Evolutionary conservation across 2,113 vertebrate genomes (phyloP).

Genomic region (Perca fluviatilis): DNA sequence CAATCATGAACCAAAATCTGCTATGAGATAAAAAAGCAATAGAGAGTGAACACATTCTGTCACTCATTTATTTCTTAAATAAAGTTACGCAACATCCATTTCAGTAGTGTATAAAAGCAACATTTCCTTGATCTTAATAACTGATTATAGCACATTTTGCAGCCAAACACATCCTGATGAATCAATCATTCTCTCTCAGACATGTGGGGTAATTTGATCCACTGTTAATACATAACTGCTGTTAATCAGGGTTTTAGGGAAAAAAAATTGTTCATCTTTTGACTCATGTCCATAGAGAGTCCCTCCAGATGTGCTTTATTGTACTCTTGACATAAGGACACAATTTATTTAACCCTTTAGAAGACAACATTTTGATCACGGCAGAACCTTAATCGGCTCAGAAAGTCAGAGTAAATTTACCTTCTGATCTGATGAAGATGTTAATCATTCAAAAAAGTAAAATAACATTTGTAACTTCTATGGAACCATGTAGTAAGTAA

Average conservation of each 20-base stretch:
- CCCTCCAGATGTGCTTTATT: constrained; percentile 12
- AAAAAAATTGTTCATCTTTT: constrained; percentile 23
- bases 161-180: constrained; percentile 53
- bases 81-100: constrained; percentile 21
- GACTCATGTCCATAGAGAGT: constrained; percentile 32
- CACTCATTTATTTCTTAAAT: constrained; percentile 1
- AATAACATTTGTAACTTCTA: neutral
- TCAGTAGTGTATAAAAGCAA: neutral
- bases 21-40: neutral
- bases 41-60: neutral
- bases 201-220: constrained; percentile 39
- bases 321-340: neutral
- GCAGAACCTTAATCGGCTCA: neutral
- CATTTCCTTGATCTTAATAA: constrained; percentile 22
- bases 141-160: constrained; percentile 49
- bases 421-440: neutral
- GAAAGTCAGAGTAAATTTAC: neutral
- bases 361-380: neutral
- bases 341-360: neutral
- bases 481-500: neutral
- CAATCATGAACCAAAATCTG: constrained; percentile 13
- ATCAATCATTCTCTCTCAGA: constrained; percentile 57
- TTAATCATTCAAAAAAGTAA: neutral
- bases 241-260: constrained; percentile 12
- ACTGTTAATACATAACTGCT: constrained; percentile 32